Conservation (phyloP, 2,113 vertebrate species). For the Globicephala melas region DNA sequence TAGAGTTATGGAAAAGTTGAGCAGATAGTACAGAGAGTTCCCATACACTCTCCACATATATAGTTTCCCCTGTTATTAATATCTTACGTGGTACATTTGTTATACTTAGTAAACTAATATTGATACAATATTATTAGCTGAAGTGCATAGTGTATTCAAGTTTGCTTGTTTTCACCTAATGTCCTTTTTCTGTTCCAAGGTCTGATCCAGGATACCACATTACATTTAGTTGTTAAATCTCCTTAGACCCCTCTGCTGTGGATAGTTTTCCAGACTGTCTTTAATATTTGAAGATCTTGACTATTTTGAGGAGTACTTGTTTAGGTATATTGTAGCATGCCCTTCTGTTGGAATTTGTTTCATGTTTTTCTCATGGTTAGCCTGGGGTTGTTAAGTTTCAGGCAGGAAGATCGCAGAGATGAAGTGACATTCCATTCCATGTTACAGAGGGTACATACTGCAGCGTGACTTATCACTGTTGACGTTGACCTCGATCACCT, state of each 20-base stretch:
- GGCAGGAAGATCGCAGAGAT: background rate
- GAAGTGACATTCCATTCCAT: background rate
- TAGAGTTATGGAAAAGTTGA: background rate
- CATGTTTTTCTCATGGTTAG: background rate
- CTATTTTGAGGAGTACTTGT: background rate
- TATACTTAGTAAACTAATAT: background rate
- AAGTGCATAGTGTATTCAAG: background rate
- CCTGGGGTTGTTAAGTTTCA: background rate
- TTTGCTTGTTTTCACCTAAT: background rate
- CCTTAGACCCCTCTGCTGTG: background rate
- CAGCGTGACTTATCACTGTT: rapidly evolving
- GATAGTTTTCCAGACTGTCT: background rate
- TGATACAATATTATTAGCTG: background rate
- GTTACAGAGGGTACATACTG: rapidly evolving
- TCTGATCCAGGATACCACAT: background rate
- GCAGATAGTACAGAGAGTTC: background rate
- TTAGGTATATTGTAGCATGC: background rate
- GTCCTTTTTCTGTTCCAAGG: background rate
- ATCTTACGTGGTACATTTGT: background rate
- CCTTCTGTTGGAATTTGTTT: background rate
- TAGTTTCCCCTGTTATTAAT: background rate
- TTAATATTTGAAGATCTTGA: background rate
- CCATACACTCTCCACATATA: background rate
- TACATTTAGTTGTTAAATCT: background rate
- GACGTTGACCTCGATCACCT: background rate